Evolutionary conservation across 2,888 invertebrate genomes (phyloP).

Genomic region (Villa cingulata): DNA sequence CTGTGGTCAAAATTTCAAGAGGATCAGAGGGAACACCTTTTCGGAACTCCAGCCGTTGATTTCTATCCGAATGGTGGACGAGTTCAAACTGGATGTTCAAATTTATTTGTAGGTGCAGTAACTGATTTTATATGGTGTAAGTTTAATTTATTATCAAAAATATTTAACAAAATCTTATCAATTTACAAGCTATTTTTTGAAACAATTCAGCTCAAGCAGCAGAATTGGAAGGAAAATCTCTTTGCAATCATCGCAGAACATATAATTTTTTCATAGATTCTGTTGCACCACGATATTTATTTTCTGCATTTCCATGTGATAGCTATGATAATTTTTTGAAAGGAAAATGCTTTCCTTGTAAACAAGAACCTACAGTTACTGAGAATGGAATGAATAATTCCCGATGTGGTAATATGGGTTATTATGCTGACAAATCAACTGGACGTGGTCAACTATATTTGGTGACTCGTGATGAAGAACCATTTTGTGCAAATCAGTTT

Average conservation of each 20-base stretch:
- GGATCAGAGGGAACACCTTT: too few relatives aligned
- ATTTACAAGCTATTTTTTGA: too few relatives aligned
- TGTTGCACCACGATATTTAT: constrained; percentile 78
- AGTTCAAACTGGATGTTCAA: constrained; percentile 84
- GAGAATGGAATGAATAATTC: constrained; percentile 25
- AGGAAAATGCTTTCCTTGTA: constrained; percentile 63
- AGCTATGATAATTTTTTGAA: constrained; percentile 71
- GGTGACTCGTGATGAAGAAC: constrained; percentile 79
- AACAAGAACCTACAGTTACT: constrained; percentile 30
- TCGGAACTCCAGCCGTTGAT: too few relatives aligned
- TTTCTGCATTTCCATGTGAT: constrained; percentile 80
- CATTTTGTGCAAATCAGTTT: constrained; percentile 88
- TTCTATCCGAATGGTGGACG: constrained; percentile 87
- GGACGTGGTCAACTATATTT: constrained; percentile 79
- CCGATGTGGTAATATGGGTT: constrained; percentile 85
- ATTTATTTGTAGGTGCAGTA: constrained; percentile 82
- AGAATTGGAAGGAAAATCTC: constrained; percentile 68
- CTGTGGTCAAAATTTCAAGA: too few relatives aligned
- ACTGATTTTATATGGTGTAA: constrained; percentile 79
- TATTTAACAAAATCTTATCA: too few relatives aligned
- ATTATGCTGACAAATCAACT: constrained; percentile 72
- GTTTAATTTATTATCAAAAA: too few relatives aligned
- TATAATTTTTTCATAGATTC: constrained; percentile 93
- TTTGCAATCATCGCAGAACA: constrained; percentile 86
- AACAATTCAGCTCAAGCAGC: constrained; percentile 49